Base-by-base conservation (phyloP, 2,888 invertebrate species). In the Rhorus exstirpatorius region DNA sequence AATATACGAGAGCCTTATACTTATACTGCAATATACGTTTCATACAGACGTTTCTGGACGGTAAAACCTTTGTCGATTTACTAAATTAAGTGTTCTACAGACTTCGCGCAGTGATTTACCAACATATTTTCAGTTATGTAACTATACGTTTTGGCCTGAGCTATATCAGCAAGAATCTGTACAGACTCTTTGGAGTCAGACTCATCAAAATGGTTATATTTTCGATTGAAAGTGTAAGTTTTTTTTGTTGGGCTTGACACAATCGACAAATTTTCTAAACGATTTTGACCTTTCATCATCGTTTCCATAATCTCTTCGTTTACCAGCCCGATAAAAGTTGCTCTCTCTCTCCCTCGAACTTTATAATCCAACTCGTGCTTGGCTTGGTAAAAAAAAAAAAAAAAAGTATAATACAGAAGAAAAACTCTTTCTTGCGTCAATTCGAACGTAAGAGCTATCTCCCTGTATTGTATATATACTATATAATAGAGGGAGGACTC, bases 391-490 rank as follows among this genome's bases (percentile, higher is more conserved):
- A 44, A 31, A n/a, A 44, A 10, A 17, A 63, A 21, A 26, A 31
- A 35, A 51, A n/a, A n/a, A n/a, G n/a, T n/a, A 38, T n/a, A n/a
- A 19, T 14, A 31, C 17, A 10, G 31, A 17, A 10, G 24, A 60
- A 51, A 17, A 49, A 17, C 17, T n/a, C n/a, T n/a, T n/a, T 10
- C 21, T 49, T 10, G 70, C 71, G 61, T 61, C 38, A 49, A 61
- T 74, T 38, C 24, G 61, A 49, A 21, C 21, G 44, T 44, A n/a
- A 26, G 63, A 24, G 49, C 10, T 17, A 17, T n/a, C 19, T 31
- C 67, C 12, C 49, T 4, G 49, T 51, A 67, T 61, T 74, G 51
- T 38, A 51, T 61, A 74, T 76, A 79, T 76, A 79, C 68, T 31
- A 46, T 35, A 46, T 58, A 41, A 75, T 55, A 68, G 44, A 63